Evolutionary conservation across 2,113 vertebrate genomes (phyloP), one percentile per base, ranked within the genome.

Genomic region (Phoxinus phoxinus): DNA sequence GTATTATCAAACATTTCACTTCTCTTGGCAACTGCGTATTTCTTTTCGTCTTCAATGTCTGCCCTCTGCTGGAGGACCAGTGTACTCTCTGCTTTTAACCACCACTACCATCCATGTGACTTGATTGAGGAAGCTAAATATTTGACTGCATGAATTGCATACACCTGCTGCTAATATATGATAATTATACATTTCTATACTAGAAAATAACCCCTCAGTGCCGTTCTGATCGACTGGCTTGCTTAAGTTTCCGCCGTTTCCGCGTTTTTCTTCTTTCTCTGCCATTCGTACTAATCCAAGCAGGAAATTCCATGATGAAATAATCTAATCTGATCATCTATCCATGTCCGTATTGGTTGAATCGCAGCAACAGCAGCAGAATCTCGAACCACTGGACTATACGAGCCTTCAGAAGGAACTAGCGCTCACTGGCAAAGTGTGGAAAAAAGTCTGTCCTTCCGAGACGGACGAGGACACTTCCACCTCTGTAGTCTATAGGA

Each of bases 401-500:
- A 96, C 97, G 94, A 98, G 97, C 93, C 96, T 98, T 91, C 97
- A 97, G 93, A 95, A 96, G 92, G 97, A 98, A 94, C 97, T 99
- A 91, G 96, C 96, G 94, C 96, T 99, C 95, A 97, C 97, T 96
- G 97, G 96, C 89, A 96, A 96, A 92, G 94, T 97, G 56, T 98
- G 97, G 97, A 98, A 95, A 97, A 98, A 97, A 95, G 96, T 99
- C 89, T 96, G 96, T 91, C 94, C 96, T 77, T 89, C 91, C 17
- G 97, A 99, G 95, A 95, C 96, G 87, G 95, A 97, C 90, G 95
- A 97, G 95, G 96, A 98, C 96, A 95, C 95, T 95, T 97, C 97
- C 92, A 97, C 96, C 93, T 97, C 96, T 94, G 90, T 98, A 96
- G 97, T 99, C 81, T 99, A 97, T 98, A 97, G 97, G 94, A 97